Percentiles rank a stretch among this genome's conserved stretches.
These are phyloP conservation scores for Thymelicus sylvestris DNA, from an alignment of 2,888 invertebrate species.

Conservation along the genomic window DNA sequence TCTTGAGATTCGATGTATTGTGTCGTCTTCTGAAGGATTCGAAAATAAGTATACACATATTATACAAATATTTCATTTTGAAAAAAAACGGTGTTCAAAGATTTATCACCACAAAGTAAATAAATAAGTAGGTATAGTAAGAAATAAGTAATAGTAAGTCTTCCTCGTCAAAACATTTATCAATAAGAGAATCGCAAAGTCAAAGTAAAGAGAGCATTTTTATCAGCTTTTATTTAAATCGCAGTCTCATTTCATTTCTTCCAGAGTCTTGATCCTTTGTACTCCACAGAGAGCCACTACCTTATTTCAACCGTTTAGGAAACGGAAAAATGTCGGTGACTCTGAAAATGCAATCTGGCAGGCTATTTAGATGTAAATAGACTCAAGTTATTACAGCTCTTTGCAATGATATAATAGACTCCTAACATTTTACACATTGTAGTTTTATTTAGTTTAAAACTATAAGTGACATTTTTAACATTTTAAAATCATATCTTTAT, in stretches of 20 bases:
- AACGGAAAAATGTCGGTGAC: slow-evolving; percentile 31
- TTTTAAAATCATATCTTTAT: too few species aligned
- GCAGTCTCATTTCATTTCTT: slow-evolving; percentile 35
- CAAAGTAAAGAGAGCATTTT: slow-evolving; percentile 19
- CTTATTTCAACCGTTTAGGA: slow-evolving; percentile 30
- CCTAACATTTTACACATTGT: neutral
- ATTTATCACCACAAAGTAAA: too few species aligned
- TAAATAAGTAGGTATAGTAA: too few species aligned
- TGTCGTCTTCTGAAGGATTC: too few species aligned
- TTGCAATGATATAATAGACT: slow-evolving; percentile 14
- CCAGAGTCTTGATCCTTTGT: slow-evolving; percentile 35
- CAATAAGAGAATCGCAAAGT: slow-evolving; percentile 1
- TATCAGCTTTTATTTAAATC: slow-evolving; percentile 35
- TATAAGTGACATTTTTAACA: neutral
- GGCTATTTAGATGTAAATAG: slow-evolving; percentile 31
- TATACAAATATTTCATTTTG: too few species aligned
- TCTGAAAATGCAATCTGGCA: slow-evolving; percentile 30
- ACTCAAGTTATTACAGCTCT: slow-evolving; percentile 19
- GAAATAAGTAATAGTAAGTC: too few species aligned
- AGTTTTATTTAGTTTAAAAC: neutral
- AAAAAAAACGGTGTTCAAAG: too few species aligned
- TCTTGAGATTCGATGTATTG: too few species aligned
- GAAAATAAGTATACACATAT: too few species aligned
- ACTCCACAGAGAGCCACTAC: slow-evolving; percentile 28
- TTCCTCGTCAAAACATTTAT: neutral